Percentiles rank a stretch among this genome's conserved stretches.
Evolutionary conservation across 2,113 vertebrate genomes (phyloP).

Genomic region (Gambusia holbrooki): DNA sequence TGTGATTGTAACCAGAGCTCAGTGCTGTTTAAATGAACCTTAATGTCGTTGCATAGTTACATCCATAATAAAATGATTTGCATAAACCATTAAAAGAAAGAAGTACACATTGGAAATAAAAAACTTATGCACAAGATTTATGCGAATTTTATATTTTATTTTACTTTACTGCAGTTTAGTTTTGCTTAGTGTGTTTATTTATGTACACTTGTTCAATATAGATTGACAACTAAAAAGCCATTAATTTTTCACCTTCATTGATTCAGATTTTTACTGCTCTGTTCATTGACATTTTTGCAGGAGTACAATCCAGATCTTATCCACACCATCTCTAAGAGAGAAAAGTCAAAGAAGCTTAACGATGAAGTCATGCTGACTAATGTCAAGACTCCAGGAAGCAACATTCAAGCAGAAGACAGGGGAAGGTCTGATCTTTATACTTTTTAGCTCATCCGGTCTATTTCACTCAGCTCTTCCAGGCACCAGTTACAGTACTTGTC

Average conservation of each 20-base stretch:
- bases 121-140: not conserved
- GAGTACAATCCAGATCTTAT: constrained; percentile 93
- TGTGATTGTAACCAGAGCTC: no score
- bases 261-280: not conserved
- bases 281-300: constrained; percentile 65
- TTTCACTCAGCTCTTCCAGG: not conserved
- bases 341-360: constrained; percentile 87
- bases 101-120: not conserved
- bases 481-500: not conserved
- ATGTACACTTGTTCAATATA: no score
- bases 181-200: not conserved
- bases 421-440: constrained; percentile 77
- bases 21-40: not conserved
- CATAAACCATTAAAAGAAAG: not conserved
- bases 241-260: not conserved
- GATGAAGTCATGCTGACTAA: constrained; percentile 85
- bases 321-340: constrained; percentile 86
- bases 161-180: not conserved
- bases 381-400: constrained; percentile 72
- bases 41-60: not conserved
- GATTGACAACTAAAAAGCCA: no score
- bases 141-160: no score
- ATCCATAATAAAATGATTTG: not conserved
- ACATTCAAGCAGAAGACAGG: constrained; percentile 79
- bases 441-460: not conserved